Percentiles rank a stretch among this genome's conserved stretches.
These are phyloP conservation scores for Heliconius nattereri DNA, from an alignment of 1,140 invertebrate species.

Conservation along the genomic window DNA sequence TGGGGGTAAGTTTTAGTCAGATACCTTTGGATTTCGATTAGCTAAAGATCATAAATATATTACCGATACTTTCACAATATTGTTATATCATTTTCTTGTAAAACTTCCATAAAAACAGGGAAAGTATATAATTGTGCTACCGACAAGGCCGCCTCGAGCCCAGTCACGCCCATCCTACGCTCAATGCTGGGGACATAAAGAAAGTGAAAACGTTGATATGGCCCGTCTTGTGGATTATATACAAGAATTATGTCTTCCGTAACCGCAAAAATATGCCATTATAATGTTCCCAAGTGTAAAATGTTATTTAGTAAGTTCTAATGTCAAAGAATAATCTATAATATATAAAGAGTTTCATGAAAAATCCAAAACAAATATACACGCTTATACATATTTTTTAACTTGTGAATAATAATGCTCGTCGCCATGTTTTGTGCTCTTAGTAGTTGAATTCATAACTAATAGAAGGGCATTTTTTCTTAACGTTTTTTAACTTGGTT, in stretches of 20 bases:
- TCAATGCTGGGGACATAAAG: conserved; percentile 44
- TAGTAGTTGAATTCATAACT: conserved; percentile 31
- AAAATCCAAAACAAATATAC: neutral
- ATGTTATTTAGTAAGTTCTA: neutral
- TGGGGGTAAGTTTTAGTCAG: too few species aligned
- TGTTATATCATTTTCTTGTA: conserved; percentile 57
- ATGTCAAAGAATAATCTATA: neutral
- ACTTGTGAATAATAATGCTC: neutral
- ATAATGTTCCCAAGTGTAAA: neutral
- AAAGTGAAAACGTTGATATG: conserved; percentile 62
- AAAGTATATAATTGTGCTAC: conserved; percentile 69
- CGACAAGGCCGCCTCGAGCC: conserved; percentile 56
- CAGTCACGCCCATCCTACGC: conserved; percentile 65
- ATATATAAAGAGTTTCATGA: neutral
- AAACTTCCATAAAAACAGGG: conserved; percentile 75
- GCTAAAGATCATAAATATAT: neutral
- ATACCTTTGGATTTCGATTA: too few species aligned
- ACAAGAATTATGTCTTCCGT: conserved; percentile 11
- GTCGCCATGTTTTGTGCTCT: neutral
- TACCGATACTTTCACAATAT: conserved; percentile 56
- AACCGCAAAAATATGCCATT: neutral
- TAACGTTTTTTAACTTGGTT: conserved; percentile 39
- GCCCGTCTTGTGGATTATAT: conserved; percentile 28
- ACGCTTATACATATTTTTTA: neutral
- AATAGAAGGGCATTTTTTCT: conserved; percentile 45